Base-by-base conservation (phyloP, 1,140 invertebrate species). In the Drosophila sproati region DNA sequence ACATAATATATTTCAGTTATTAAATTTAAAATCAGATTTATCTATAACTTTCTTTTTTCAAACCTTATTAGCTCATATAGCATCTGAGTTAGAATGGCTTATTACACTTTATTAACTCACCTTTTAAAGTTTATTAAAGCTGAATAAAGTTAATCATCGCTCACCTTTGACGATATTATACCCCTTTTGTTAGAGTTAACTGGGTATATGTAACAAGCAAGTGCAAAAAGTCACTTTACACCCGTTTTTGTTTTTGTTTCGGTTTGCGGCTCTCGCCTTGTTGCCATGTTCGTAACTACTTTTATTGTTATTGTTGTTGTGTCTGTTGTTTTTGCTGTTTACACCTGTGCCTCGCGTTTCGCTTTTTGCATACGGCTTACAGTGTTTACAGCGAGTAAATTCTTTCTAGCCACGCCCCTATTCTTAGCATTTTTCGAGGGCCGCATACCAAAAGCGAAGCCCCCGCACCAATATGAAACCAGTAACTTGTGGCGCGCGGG, bases 291-390 rank as follows among this genome's bases (percentile, higher is more conserved):
- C 70, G 69, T 66, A 66, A 66, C 37, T 50, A 35, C 64, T 47
- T 31, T 61, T 43, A 45, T 72, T 60, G 37, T 28, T 32, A 35
- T 39, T 47, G 34, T 45, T 51, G n/a, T 59, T 55, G 60, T 37
- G 55, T 72, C 69, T 74, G 68, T 50, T 85, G 45, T 73, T 61
- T 52, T 73, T 67, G 61, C 67, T 63, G 69, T 73, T 86, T 79
- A 86, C 82, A 86, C 82, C 83, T 86, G 82, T 73, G 70, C 69
- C 50, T 73, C 45, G 31, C 48, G n/a, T 41, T 48, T 31, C 45
- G 64, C 12, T 34, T 31, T 71, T 66, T 51, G 41, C 61, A 50
- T 77, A 61, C 71, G 60, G 32, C 62, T 78, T 75, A 50, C 55
- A 20, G 20, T 66, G 66, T 59, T 86, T 76, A 76, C 75, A 70